These are phyloP conservation scores for Paraescarpia echinospica DNA, from an alignment of 1,140 invertebrate genomes.

Conservation along the genomic window DNA sequence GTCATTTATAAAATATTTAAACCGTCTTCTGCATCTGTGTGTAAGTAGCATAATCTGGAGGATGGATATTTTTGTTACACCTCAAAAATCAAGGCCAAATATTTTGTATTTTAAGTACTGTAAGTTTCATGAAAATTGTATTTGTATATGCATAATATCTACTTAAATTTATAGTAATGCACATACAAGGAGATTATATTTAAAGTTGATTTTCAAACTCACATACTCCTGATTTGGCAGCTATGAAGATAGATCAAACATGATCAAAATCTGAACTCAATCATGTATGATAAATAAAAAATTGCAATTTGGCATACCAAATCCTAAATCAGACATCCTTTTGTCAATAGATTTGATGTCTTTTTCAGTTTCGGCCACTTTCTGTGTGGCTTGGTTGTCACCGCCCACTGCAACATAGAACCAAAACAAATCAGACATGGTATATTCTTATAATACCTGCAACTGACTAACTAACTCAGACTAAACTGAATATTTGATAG, in stretches of 20 bases:
- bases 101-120: background rate
- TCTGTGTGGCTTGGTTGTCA: slow-evolving; percentile 33
- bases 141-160: too few relatives aligned
- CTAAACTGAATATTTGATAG: background rate
- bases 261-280: background rate
- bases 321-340: slow-evolving; percentile 39
- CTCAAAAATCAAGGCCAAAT: too few relatives aligned
- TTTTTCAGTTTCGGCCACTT: background rate
- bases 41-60: too few relatives aligned
- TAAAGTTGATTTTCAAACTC: too few relatives aligned
- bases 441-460: background rate
- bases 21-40: too few relatives aligned
- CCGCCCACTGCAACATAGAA: slow-evolving; percentile 27
- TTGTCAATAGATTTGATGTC: slow-evolving; percentile 37
- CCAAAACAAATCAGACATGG: background rate
- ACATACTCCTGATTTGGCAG: too few relatives aligned
- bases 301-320: slow-evolving; percentile 29
- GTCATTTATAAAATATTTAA: too few relatives aligned
- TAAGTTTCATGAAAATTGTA: background rate
- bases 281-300: slow-evolving; percentile 9
- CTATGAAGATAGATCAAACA: background rate
- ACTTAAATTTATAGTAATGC: too few relatives aligned
- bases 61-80: too few relatives aligned
- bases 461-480: background rate
- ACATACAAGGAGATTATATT: too few relatives aligned